Base-by-base conservation (phyloP, 2,888 invertebrate species). In the Nomada flava region DNA sequence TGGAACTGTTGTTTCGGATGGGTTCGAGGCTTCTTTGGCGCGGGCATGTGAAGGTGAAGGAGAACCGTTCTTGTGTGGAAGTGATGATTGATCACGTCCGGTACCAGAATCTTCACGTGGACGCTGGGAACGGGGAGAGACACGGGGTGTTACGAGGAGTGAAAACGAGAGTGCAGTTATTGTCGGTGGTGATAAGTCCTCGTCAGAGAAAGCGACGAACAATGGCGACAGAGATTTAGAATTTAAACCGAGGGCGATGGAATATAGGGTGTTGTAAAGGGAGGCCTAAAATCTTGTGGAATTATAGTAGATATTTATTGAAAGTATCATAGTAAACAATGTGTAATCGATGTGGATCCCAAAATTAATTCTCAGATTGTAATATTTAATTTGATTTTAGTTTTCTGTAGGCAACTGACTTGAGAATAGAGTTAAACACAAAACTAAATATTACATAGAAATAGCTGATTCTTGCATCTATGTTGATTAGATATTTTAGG, bases 11-110 rank as follows among this genome's bases (percentile, higher is more conserved):
- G 94, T 67, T 95, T 94, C 67, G 95, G 86, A n/a, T 89, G 69
- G 0, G 85, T 79, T 15, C 59, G 64, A 0, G 78, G 78, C 20
- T 74, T 82, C 67, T 77, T 86, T 1, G 70, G 68, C 0, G 36
- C 26, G 67, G 90, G 90, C 11, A 90, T 86, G 50, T 93, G 95
- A 78, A 95, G 95, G 86, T 95, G 95, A 64, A 95, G 94, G 18
- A 95, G 95, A 62, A 96, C 94, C 71, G 95, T 95, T 89, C 95
- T 95, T 10, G 95, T 96, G 88, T 96, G 96, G 80, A 95, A 94
- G 65, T 95, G 95, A 82, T 95, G 95, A 62, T 95, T 95, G 82
- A 95, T 94, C 69, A 95, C 94, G 90, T 96, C 95, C 23, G 96
- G 96, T 11, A 96, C 94, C 90, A 95, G 94, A 67, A 96, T 92